Evolutionary conservation across 2,113 vertebrate species (phyloP).

Genomic region (Tetraodon nigroviridis): DNA sequence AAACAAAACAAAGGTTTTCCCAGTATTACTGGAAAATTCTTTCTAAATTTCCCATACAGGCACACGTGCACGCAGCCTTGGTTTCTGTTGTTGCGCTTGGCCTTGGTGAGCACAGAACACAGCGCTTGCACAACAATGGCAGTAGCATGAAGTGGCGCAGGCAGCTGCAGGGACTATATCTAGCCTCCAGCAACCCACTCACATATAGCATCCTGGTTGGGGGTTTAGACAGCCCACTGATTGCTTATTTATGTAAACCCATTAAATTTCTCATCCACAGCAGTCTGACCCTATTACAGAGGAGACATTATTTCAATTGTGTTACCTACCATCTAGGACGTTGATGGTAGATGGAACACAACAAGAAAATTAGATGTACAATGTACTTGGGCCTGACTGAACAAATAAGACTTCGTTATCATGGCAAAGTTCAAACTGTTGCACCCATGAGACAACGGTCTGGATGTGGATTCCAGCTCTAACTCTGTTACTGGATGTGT

Average conservation of each 20-base stretch:
- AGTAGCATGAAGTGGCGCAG: neutral
- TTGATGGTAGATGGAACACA: conserved; percentile 30
- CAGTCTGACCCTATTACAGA: conserved; percentile 30
- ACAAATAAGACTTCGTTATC: conserved; percentile 20
- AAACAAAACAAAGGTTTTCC: neutral
- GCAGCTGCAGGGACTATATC: conserved; percentile 25
- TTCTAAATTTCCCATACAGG: no score
- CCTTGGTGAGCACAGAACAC: conserved; percentile 7
- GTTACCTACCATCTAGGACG: conserved; percentile 21
- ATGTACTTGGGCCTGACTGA: conserved; percentile 38
- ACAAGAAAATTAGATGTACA: conserved; percentile 31
- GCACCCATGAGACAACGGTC: no score
- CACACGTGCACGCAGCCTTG: no score
- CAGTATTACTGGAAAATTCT: no score
- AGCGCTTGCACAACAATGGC: conserved; percentile 25
- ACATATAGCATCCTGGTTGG: neutral
- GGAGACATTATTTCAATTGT: conserved; percentile 36
- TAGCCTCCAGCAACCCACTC: conserved; percentile 23
- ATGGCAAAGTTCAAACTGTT: neutral
- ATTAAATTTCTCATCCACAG: conserved; percentile 49
- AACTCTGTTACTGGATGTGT: no score
- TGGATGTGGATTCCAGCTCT: no score
- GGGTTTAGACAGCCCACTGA: conserved; percentile 22
- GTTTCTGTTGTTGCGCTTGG: no score
- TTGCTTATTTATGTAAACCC: conserved; percentile 57